These are phyloP conservation scores for Galeopterus variegatus DNA, from an alignment of 2,113 vertebrate species.

Conservation along the genomic window DNA sequence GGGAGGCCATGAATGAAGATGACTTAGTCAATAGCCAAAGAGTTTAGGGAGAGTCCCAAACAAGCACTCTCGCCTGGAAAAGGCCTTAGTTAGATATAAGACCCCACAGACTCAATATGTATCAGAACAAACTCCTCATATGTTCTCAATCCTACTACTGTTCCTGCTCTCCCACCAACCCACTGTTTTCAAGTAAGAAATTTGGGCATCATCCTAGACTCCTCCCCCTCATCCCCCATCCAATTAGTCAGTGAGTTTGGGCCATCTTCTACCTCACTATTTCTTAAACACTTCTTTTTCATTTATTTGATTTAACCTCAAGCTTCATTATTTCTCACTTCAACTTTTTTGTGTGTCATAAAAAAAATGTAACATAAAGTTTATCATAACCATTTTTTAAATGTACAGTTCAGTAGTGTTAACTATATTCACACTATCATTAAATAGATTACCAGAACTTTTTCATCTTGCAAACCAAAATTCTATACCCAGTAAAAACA, in stretches of 20 bases:
- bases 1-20: background rate
- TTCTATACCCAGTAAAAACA: background rate
- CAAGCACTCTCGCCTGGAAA: background rate
- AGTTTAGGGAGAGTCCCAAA: background rate
- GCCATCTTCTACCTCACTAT: background rate
- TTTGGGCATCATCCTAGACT: background rate
- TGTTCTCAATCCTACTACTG: background rate
- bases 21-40: background rate
- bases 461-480: conserved; percentile 34
- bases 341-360: background rate
- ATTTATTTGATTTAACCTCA: conserved; percentile 7
- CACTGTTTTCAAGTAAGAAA: background rate
- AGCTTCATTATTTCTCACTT: conserved; percentile 12
- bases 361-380: background rate
- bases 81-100: background rate
- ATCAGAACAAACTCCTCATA: background rate
- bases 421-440: conserved; percentile 26
- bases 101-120: background rate
- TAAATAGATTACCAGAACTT: background rate
- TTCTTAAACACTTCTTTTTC: conserved; percentile 32
- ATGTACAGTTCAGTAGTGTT: background rate
- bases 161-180: background rate
- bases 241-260: background rate
- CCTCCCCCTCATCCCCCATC: background rate
- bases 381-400: background rate